phyloP scores from a whole-genome alignment of 2,797 vertebrate species.

The Gorsachius magnificus region DNA sequence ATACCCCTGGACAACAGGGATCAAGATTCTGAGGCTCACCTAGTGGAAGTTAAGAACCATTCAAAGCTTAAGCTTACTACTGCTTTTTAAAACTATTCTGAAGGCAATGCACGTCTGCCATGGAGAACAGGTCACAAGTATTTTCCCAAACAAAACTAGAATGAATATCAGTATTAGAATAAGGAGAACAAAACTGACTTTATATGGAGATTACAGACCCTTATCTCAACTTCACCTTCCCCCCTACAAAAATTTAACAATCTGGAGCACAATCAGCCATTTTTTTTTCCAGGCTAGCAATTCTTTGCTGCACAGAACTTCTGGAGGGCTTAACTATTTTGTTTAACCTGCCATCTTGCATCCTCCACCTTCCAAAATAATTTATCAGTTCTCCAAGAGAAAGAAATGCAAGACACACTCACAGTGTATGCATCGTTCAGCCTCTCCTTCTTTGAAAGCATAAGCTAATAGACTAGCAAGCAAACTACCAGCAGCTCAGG shows the following conservation, averaged over 20 bases:
- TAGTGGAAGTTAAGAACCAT: not conserved
- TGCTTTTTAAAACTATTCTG: not conserved
- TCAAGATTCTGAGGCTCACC: not conserved
- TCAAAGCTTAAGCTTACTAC: not conserved
- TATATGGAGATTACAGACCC: not conserved
- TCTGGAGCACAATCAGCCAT: not conserved
- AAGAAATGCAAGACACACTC: not conserved
- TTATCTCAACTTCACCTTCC: not conserved
- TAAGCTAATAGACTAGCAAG: not conserved
- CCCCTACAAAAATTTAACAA: not conserved
- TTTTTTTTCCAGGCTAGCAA: not conserved
- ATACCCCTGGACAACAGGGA: not conserved
- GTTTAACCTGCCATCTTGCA: not conserved
- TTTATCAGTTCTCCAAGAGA: not conserved
- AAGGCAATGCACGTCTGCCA: not conserved
- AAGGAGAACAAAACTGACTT: not conserved
- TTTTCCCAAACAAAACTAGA: not conserved
- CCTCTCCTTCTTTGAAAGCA: not conserved
- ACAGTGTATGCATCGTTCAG: accelerated
- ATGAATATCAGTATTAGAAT: not conserved
- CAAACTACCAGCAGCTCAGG: not conserved
- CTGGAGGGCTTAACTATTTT: not conserved
- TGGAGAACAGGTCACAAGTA: not conserved
- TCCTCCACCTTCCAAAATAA: not conserved
- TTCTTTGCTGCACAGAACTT: not conserved